Percentiles rank a stretch among this genome's conserved stretches.
Conservation (phyloP, 2,888 invertebrate species). For the Trissolcus brochymenae region DNA sequence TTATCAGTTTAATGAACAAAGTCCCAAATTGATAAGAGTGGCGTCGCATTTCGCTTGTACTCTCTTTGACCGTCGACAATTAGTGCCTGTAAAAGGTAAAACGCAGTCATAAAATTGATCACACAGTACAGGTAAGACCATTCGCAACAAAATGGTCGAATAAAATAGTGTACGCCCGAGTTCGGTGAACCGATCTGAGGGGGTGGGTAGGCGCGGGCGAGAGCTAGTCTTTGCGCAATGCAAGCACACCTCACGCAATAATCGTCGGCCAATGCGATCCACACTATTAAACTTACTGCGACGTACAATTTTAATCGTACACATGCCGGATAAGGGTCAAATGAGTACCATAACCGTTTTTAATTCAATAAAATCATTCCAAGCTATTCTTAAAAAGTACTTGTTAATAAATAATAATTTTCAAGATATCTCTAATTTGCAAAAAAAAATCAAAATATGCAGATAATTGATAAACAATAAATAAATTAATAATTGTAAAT, state of each 20-base stretch:
- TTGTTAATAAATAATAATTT: not conserved
- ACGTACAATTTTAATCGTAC: slow-evolving; percentile 27
- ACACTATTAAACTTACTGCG: slow-evolving; percentile 40
- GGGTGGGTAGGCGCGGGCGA: slow-evolving; percentile 6
- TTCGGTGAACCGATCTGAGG: slow-evolving; percentile 9
- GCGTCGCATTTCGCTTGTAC: slow-evolving; percentile 15
- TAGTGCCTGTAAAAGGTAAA: slow-evolving; percentile 44
- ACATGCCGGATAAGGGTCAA: slow-evolving; percentile 25
- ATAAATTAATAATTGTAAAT: not conserved
- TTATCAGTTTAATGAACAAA: slow-evolving; percentile 45
- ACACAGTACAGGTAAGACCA: slow-evolving; percentile 17
- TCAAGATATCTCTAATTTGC: not conserved
- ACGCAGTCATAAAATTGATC: slow-evolving; percentile 40
- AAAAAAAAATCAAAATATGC: not conserved
- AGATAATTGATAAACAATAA: not conserved
- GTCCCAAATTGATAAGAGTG: slow-evolving; percentile 32
- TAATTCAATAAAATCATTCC: slow-evolving; percentile 24
- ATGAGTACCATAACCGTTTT: slow-evolving; percentile 37
- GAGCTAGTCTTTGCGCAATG: slow-evolving; percentile 53
- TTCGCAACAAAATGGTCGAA: slow-evolving; percentile 39
- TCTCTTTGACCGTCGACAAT: slow-evolving; percentile 30
- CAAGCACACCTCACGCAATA: slow-evolving; percentile 67
- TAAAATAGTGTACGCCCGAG: slow-evolving; percentile 38
- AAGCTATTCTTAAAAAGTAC: not conserved
- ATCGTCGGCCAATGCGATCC: slow-evolving; percentile 69